Conservation (phyloP, 2,113 vertebrate genomes). For the Cariama cristata region DNA sequence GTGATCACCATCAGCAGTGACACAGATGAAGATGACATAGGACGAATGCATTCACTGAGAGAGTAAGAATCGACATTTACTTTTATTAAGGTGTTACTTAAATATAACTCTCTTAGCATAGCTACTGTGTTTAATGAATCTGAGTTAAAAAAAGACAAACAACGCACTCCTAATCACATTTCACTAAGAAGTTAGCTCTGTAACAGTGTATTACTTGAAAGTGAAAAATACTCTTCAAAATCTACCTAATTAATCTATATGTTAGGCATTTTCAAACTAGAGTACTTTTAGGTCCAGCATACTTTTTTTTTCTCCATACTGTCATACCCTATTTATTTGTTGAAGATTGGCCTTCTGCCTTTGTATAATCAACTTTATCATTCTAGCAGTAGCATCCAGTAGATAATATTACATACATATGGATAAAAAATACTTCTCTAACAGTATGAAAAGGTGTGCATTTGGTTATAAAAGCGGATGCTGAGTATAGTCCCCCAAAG, state of each 20-base stretch:
- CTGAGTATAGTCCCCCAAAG: neutral
- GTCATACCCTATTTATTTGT: neutral
- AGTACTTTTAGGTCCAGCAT: neutral
- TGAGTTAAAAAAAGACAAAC: neutral
- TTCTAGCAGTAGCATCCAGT: neutral
- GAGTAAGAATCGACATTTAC: constrained; percentile 78
- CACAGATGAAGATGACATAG: constrained; percentile 85
- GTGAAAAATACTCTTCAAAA: neutral
- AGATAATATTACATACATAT: neutral
- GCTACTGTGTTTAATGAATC: neutral
- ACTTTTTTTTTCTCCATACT: neutral
- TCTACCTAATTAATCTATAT: rapidly evolving
- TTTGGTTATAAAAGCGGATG: neutral
- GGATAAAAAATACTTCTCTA: neutral
- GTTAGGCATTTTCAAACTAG: neutral
- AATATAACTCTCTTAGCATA: neutral
- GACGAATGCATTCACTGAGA: constrained; percentile 82
- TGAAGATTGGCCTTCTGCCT: neutral
- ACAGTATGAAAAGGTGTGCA: neutral
- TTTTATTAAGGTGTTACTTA: neutral
- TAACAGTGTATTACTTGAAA: neutral
- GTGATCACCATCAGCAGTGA: constrained; percentile 98
- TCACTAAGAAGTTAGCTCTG: neutral
- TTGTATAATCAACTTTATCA: neutral
- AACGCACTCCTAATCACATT: neutral